Base-by-base conservation (phyloP, 2,888 invertebrate species). In the Sinohyriopsis cumingii region DNA sequence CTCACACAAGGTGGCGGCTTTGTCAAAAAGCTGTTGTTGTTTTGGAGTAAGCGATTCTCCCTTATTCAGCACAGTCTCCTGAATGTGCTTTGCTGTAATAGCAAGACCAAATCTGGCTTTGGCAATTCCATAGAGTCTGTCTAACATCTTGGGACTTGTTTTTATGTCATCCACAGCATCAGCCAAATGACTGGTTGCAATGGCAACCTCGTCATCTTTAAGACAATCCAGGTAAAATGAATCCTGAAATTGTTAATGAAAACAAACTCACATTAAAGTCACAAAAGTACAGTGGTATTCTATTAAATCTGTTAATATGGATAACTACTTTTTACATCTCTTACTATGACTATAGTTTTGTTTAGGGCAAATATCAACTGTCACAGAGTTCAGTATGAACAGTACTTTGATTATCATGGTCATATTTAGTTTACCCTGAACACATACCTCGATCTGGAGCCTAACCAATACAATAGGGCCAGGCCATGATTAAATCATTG, bases 21-120 rank as follows among this genome's bases (percentile, higher is more conserved):
- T 72, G 28, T 80, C 74, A 55, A 80, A 67, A 56, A 84, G 69
- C 45, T 65, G 60, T 63, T 70, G 71, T 12, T 75, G 63, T 15
- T 60, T 18, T 7, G 55, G 45, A 22, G 67, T 59, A 33, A 57
- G 65, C n/a, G 54, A 24, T 19, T 68, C 69, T 3, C 63, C 25
- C 3, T 66, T 62, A 63, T 73, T 72, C 55, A 61, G 53, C 24
- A 78, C 75, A 28, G 72, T 63, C 15, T 68, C 69, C 33, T 77
- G 64, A 33, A 85, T 69, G 63, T 69, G 72, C 25, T 76, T 77
- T 9, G 84, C 83, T 2, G 75, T 71, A 15, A 81, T 73, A 55
- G 73, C 64, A 45, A 84, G 79, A 1, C 82, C 83, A 68, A 76
- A 81, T 59, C 83, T 71, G 33, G 75, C 71, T 33, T 71, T 67